Evolutionary conservation across 2,113 vertebrate species (phyloP), one percentile per base, ranked within the genome.

Genomic region (Apteryx owenii): DNA sequence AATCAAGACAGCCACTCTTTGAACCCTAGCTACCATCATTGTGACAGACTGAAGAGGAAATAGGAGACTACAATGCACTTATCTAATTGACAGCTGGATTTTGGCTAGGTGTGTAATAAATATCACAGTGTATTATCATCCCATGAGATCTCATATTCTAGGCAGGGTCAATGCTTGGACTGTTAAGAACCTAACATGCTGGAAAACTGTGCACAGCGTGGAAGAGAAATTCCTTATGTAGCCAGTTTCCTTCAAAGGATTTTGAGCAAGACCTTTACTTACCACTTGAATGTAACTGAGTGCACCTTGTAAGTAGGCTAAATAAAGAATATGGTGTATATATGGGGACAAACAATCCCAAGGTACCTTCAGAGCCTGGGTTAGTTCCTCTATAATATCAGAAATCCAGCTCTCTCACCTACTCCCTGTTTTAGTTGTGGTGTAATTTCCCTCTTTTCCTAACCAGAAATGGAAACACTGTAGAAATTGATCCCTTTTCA

Each of bases 251-350:
- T 69, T 44, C 40, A 88, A 44, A 53, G 16, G 0, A 61, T 16
- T 72, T 84, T 62, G 40, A 20, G 12, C 25, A 85, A 85, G 40
- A 29, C 29, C 54, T 42, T 56, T 50, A 26, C 26, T 66, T 66
- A 11, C 17, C 46, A 23, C 69, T 51, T 25, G 31, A 33, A 16
- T 50, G 8, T 25, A 21, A n/a, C 31, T n/a, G 46, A 69, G 26
- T 13, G 21, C 15, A 48, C 29, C 51, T 61, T 68, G 3, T 15
- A 53, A 50, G 7, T 4, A 82, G 2, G 22, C 85, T 12, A 86
- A 75, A 75, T 7, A 79, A 2, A 0, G 0, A 66, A 76, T 69
- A 40, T 38, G 6, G 17, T 29, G 28, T 29, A 0, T 23, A 46
- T 3, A 11, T 11, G 0, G 8, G 33, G 68, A 69, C 36, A 64